A percentile compares a stretch with the other conserved stretches of the same genome.
Evolutionary conservation across 2,113 vertebrate genomes (phyloP).

Genomic region (Mellivora capensis): DNA sequence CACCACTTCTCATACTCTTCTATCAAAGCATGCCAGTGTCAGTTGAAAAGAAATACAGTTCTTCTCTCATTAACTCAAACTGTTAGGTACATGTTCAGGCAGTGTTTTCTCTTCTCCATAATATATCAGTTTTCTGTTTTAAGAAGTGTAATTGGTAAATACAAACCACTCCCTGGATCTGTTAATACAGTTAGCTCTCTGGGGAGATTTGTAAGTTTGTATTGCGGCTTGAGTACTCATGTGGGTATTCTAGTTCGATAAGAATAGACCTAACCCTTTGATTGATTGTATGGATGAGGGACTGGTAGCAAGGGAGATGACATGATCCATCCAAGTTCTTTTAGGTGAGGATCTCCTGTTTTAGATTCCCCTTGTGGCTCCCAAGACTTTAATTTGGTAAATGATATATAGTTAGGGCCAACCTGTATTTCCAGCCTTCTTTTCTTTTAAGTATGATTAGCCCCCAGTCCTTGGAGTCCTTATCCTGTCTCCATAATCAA

Average conservation of each 20-base stretch:
- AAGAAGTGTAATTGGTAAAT: background rate
- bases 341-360: background rate
- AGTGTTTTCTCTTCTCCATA: background rate
- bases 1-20: background rate
- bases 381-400: background rate
- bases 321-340: background rate
- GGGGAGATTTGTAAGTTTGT: background rate
- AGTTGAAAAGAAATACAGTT: background rate
- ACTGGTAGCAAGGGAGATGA: background rate
- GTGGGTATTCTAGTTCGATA: background rate
- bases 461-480: background rate
- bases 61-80: background rate
- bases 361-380: background rate
- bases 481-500: background rate
- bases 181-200: background rate
- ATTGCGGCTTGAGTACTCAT: background rate
- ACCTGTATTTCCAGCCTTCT: background rate
- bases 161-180: background rate
- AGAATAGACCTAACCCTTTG: background rate
- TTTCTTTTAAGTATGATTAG: background rate
- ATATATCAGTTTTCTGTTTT: background rate
- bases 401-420: background rate
- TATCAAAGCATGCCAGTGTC: background rate
- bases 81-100: background rate
- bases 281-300: background rate